phyloP scores from a whole-genome alignment of 2,888 invertebrate species.

The Hemaris fuciformis region DNA sequence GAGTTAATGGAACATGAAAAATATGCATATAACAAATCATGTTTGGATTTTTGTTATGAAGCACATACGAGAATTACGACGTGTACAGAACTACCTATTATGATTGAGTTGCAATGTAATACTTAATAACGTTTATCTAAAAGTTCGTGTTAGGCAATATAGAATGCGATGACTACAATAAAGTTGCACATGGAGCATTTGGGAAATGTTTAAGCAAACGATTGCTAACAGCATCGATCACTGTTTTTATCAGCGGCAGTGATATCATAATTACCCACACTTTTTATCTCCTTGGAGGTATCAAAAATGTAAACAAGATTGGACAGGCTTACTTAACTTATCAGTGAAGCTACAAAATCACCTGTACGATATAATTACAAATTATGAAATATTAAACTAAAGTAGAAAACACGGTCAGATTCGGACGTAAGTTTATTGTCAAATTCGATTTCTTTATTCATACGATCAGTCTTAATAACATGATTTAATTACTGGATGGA shows the following conservation, averaged over 20 bases:
- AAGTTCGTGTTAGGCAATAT: background rate
- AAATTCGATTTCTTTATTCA: slow-evolving; percentile 40
- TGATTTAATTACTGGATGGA: slow-evolving; percentile 52
- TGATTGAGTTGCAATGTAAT: background rate
- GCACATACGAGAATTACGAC: background rate
- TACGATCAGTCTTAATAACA: slow-evolving; percentile 58
- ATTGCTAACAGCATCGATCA: background rate
- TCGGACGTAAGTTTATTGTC: slow-evolving; percentile 69
- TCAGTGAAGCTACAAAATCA: background rate
- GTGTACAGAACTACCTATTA: too few species aligned
- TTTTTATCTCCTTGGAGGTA: background rate
- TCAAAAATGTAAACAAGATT: background rate
- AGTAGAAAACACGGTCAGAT: background rate
- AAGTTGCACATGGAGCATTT: too few species aligned
- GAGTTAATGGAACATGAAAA: background rate
- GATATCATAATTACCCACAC: background rate
- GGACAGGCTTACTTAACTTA: background rate
- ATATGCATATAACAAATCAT: background rate
- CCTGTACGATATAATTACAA: background rate
- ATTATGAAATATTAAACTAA: slow-evolving; percentile 9
- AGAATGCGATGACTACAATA: too few species aligned
- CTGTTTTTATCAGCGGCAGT: background rate
- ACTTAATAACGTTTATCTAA: background rate
- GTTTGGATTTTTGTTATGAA: background rate
- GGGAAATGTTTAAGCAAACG: background rate